Conservation (phyloP, 2,113 vertebrate genomes). For the Lepus americanus region DNA sequence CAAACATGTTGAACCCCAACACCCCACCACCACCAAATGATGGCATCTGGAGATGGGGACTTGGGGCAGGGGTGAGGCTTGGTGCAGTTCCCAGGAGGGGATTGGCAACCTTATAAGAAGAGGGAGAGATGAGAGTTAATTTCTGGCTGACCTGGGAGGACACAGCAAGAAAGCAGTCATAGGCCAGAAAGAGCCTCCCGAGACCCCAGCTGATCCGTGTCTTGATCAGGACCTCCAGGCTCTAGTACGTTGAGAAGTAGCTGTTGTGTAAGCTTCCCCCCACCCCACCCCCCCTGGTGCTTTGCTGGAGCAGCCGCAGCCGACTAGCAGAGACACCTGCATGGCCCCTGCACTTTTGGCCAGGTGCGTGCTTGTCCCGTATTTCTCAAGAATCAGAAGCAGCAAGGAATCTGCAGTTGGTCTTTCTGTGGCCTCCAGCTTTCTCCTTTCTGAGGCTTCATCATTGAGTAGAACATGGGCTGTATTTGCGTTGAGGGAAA, state of each 20-base stretch:
- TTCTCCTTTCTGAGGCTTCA: not conserved
- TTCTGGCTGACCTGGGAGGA: not conserved
- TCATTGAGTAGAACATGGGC: not conserved
- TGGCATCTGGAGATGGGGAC: not conserved
- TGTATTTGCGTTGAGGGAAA: slow-evolving; percentile 28
- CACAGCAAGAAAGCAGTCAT: not conserved
- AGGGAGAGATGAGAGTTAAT: not conserved
- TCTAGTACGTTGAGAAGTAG: not conserved
- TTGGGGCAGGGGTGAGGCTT: not conserved
- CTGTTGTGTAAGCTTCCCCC: not conserved
- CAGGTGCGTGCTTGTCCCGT: not conserved
- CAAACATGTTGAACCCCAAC: not conserved
- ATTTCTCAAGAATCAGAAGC: not conserved
- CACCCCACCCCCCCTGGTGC: not conserved
- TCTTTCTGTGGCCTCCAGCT: not conserved
- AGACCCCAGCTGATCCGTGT: not conserved
- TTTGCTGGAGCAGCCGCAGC: not conserved
- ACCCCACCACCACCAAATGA: no score
- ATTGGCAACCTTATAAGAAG: not conserved
- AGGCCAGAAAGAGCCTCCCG: not conserved
- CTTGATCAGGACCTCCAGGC: not conserved
- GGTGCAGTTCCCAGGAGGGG: not conserved
- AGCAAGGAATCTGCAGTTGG: not conserved
- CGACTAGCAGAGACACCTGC: not conserved
- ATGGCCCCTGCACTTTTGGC: not conserved